Percentiles rank a stretch among this genome's conserved stretches.
Evolutionary conservation across 2,113 vertebrate species (phyloP).

Genomic region (Porphyrio hochstetteri): DNA sequence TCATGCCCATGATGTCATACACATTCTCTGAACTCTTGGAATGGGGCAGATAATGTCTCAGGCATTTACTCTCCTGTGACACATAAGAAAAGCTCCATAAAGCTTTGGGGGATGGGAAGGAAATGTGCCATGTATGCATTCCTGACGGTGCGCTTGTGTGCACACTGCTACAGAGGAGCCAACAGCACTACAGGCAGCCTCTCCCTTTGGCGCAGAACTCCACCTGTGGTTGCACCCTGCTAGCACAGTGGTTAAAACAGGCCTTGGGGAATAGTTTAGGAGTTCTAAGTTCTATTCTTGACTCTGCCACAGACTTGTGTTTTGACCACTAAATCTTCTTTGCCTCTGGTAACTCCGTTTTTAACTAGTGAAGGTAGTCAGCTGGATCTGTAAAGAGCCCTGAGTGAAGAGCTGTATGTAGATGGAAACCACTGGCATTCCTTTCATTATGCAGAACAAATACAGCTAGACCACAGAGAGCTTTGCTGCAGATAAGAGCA

Average conservation of each 20-base stretch:
- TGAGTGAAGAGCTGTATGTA: conserved; percentile 15
- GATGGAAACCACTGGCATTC: conserved; percentile 66
- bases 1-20: conserved; percentile 64
- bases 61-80: conserved; percentile 46
- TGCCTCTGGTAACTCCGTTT: conserved; percentile 55
- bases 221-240: conserved; percentile 34
- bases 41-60: conserved; percentile 46
- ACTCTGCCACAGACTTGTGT: conserved; percentile 42
- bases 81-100: background rate
- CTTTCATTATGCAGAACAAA: conserved; percentile 63
- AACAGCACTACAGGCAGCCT: background rate
- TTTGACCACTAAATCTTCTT: conserved; percentile 56
- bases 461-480: conserved; percentile 49
- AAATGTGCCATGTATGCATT: background rate
- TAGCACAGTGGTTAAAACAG: conserved; percentile 18
- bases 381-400: background rate
- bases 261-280: conserved; percentile 16
- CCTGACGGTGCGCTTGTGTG: fast-evolving
- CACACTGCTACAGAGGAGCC: background rate
- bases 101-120: background rate
- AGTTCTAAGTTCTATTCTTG: conserved; percentile 42
- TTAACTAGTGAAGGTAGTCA: conserved; percentile 41
- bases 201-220: background rate
- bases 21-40: conserved; percentile 55
- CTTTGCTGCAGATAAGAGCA: conserved; percentile 46